Percentiles rank a stretch among this genome's conserved stretches.
Conservation (phyloP, 2,888 invertebrate genomes). For the Allolobophora icterica region DNA sequence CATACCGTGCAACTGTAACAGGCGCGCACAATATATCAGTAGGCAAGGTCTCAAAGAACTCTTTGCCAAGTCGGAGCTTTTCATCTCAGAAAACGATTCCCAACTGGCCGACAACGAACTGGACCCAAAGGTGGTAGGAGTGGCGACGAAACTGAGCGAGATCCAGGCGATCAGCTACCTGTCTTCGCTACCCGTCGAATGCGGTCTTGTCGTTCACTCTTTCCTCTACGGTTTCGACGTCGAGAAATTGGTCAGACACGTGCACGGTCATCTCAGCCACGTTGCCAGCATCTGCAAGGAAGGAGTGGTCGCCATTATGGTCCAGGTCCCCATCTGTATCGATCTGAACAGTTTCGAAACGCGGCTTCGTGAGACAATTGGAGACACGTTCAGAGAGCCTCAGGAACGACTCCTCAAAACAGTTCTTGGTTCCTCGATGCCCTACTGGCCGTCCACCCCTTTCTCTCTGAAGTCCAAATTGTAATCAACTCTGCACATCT, state of each 20-base stretch:
- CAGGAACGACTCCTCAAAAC: neutral
- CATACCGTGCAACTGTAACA: neutral
- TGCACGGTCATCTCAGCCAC: neutral
- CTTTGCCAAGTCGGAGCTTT: neutral
- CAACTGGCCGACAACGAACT: neutral
- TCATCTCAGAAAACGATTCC: neutral
- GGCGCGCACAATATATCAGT: neutral
- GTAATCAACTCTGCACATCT: neutral
- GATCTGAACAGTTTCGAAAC: neutral
- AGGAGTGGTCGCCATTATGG: neutral
- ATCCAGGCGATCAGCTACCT: neutral
- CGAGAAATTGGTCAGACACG: neutral
- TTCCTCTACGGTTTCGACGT: slow-evolving; percentile 3
- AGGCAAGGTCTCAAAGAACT: neutral
- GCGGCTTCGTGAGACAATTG: neutral
- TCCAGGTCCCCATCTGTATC: neutral
- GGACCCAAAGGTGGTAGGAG: too few species aligned
- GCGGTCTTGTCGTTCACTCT: neutral
- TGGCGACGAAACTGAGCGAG: neutral
- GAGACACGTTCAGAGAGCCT: neutral
- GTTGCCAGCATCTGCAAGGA: neutral
- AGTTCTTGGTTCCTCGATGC: neutral
- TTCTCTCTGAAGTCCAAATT: neutral
- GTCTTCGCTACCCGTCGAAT: neutral
- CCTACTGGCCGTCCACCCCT: neutral